Base-by-base conservation (phyloP, 2,797 vertebrate genomes). In the Octomys mimax region DNA sequence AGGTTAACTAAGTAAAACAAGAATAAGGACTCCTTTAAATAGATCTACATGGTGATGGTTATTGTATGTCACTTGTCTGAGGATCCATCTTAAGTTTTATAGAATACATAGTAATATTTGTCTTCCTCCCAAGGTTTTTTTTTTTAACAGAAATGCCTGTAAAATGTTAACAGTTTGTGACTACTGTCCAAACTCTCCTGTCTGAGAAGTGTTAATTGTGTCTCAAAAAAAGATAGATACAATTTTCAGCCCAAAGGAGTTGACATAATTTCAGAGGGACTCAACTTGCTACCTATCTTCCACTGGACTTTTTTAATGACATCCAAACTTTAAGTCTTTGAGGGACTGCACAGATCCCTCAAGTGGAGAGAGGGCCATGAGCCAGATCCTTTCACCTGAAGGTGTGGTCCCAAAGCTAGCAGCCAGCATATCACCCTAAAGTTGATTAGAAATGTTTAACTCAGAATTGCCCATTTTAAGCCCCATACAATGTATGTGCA, bases 111-210 rank as follows among this genome's bases (percentile, higher is more conserved):
- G 28, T 95, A 42, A 62, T 59, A 54, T 66, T 75, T 83, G 1
- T 66, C 96, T 95, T 33, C 26, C 66, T 89, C 57, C 61, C 10
- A 96, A 92, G 26, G 86, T 92, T 64, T 26, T 5, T 87, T 33
- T 5, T 87, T 33, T 85, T 89, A 87, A 97, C 57, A 26, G 82
- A 64, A 91, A 46, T 6, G 0, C 46, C 92, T 2, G 6, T 86
- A 97, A 77, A 46, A 95, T 2, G 70, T 94, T 36, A 92, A n/a
- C 77, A 49, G 62, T 52, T 87, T 87, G 26, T 8, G 8, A 57
- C 26, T 89, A 18, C 24, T 94, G 54, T 89, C 94, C 49, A 95
- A 95, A 97, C 24, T 91, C 66, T 80, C 83, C 92, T 95, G 93
- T 94, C 81, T 91, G n/a, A 68, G 9, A 97, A 89, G 9, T n/a